A percentile compares a stretch with the other conserved stretches of the same genome.
These are phyloP conservation scores for Collichthys lucidus DNA, from an alignment of 2,113 vertebrate genomes.

Conservation along the genomic window DNA sequence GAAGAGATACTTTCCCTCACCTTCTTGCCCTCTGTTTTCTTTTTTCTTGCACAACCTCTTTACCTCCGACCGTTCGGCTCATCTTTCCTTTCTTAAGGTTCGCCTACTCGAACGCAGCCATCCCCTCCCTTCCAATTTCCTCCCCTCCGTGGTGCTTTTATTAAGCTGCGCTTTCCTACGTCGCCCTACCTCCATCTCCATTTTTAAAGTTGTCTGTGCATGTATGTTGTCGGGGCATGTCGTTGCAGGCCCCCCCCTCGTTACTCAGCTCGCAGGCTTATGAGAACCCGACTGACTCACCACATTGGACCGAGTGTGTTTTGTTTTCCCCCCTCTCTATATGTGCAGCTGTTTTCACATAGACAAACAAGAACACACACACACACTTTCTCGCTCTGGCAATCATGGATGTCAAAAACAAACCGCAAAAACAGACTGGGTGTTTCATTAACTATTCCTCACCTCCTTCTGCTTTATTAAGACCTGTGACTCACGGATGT, in stretches of 20 bases:
- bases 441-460: conserved; percentile 68
- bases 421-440: conserved; percentile 21
- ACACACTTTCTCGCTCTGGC: not conserved
- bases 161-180: not conserved
- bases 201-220: conserved; percentile 27
- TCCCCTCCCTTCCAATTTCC: conserved; percentile 28
- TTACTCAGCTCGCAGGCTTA: conserved; percentile 24
- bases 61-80: conserved; percentile 2
- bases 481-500: conserved; percentile 45
- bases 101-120: conserved; percentile 20
- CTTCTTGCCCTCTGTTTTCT: conserved; percentile 57
- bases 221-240: conserved; percentile 47
- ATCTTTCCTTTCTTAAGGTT: conserved; percentile 15
- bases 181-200: conserved; percentile 26
- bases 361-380: not conserved
- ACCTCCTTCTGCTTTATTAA: conserved; percentile 62
- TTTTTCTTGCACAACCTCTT: not conserved
- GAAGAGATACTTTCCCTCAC: conserved; percentile 69
- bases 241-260: conserved; percentile 24
- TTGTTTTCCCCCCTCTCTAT: not conserved
- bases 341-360: not conserved
- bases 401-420: conserved; percentile 10
- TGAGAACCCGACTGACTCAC: conserved; percentile 53
- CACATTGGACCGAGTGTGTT: not conserved
- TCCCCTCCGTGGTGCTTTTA: conserved; percentile 7